Conservation (phyloP, 2,888 invertebrate species). For the Synanthedon formicaeformis region DNA sequence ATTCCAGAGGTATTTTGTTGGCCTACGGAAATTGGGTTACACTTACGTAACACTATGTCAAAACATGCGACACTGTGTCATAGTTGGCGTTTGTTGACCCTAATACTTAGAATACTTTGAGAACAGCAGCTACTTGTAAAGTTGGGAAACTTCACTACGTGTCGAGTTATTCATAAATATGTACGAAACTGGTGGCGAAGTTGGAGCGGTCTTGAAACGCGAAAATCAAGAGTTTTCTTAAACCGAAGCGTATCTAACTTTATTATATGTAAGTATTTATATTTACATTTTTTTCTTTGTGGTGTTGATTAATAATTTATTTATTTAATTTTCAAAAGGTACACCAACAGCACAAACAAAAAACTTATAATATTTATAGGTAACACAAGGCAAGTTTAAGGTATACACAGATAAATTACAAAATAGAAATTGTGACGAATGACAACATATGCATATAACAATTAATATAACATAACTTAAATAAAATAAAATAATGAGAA, state of each 20-base stretch:
- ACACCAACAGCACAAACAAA: no score
- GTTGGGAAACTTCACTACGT: not conserved
- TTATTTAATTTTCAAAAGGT: no score
- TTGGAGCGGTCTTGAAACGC: not conserved
- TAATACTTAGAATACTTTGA: not conserved
- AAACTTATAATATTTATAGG: no score
- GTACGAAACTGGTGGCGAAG: not conserved
- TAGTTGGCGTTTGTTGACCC: not conserved
- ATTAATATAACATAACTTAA: no score
- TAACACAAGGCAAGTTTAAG: no score
- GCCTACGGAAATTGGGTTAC: not conserved
- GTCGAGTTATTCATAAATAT: not conserved
- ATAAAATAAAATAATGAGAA: no score
- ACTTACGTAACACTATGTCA: not conserved
- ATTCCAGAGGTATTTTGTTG: not conserved
- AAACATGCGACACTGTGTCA: not conserved
- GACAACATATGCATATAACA: no score
- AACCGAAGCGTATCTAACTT: not conserved
- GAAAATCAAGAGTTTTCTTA: not conserved
- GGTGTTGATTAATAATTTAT: no score
- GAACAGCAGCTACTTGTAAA: not conserved
- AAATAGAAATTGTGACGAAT: no score
- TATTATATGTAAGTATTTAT: no score
- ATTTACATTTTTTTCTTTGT: no score
- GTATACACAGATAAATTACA: no score